These are phyloP conservation scores for Speoplatyrhinus poulsoni DNA, from an alignment of 2,113 vertebrate species.

Conservation along the genomic window DNA sequence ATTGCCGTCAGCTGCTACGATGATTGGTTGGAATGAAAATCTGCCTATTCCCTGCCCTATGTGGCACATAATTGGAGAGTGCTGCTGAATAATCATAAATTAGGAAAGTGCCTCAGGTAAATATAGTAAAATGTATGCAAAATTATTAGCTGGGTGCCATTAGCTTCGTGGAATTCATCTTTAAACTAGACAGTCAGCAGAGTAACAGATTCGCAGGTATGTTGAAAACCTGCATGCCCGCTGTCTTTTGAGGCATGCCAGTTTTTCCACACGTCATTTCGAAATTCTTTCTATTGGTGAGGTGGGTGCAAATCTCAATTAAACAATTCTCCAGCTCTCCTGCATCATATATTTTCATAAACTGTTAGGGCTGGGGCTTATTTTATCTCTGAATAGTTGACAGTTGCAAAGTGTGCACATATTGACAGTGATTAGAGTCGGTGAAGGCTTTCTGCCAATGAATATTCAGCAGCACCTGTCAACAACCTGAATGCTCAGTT, in stretches of 20 bases:
- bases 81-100: background rate
- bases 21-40: too few relatives aligned
- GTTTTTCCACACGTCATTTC: background rate
- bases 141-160: background rate
- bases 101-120: background rate
- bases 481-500: conserved; percentile 46
- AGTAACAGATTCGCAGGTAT: conserved; percentile 1
- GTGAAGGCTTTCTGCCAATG: conserved; percentile 60
- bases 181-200: background rate
- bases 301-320: conserved; percentile 8
- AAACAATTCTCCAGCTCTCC: conserved; percentile 24
- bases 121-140: background rate
- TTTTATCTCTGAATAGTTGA: conserved; percentile 67
- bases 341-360: conserved; percentile 61
- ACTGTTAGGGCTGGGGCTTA: conserved; percentile 51
- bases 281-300: conserved; percentile 16
- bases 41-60: too few relatives aligned
- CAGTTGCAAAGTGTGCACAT: conserved; percentile 69
- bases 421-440: conserved; percentile 76
- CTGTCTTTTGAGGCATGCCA: background rate
- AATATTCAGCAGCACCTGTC: conserved; percentile 80
- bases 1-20: too few relatives aligned
- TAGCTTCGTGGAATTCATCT: background rate
- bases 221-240: background rate
- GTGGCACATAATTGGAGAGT: too few relatives aligned